A percentile compares a stretch with the other conserved stretches of the same genome.
These are phyloP conservation scores for Chiroxiphia lanceolata DNA, from an alignment of 2,797 vertebrate genomes.

Conservation along the genomic window DNA sequence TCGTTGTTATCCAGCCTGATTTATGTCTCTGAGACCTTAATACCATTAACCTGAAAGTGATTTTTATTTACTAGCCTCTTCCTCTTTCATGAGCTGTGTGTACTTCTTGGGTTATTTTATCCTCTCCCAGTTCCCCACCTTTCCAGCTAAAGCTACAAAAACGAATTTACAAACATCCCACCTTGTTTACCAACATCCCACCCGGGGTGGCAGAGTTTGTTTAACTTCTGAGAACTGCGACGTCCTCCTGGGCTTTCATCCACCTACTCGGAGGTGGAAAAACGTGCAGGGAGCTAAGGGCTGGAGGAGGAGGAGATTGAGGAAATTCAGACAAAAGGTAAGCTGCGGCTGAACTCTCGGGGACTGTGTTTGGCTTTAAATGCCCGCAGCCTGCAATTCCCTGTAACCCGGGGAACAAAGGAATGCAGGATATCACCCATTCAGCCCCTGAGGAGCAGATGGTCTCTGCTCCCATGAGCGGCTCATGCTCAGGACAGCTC, in stretches of 20 bases:
- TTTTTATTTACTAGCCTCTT: neutral
- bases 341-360: neutral
- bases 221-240: neutral
- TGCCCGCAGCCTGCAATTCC: neutral
- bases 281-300: neutral
- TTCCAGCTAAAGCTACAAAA: neutral
- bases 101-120: neutral
- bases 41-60: neutral
- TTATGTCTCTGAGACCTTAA: neutral
- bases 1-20: neutral
- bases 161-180: neutral
- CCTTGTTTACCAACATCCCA: neutral
- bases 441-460: neutral
- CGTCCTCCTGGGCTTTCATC: neutral
- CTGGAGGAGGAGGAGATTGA: neutral
- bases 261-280: neutral
- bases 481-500: conserved; percentile 4
- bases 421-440: neutral
- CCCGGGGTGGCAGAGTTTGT: neutral
- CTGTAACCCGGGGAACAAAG: conserved; percentile 20
- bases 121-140: neutral
- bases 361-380: neutral
- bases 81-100: neutral
- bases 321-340: neutral
- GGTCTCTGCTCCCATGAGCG: conserved; percentile 17